These are phyloP conservation scores for Helarctos malayanus DNA, from an alignment of 2,797 vertebrate species.

Conservation along the genomic window DNA sequence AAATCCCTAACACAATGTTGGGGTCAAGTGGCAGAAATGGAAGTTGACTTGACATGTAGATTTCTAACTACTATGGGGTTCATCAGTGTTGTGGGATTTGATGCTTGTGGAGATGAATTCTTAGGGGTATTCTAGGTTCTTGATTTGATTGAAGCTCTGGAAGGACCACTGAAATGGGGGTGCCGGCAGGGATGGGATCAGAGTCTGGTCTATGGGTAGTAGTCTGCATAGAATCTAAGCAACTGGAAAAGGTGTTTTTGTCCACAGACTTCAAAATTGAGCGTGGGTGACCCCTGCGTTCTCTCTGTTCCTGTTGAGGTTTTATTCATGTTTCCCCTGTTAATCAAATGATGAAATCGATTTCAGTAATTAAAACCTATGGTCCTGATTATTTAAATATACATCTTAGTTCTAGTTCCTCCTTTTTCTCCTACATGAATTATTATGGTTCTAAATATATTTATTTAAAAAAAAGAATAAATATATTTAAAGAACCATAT, in stretches of 20 bases:
- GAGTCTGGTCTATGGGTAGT: not conserved
- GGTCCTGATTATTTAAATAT: not conserved
- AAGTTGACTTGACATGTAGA: not conserved
- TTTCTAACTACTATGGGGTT: not conserved
- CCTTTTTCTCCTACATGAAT: not conserved
- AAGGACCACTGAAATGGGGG: not conserved
- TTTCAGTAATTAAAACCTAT: constrained; percentile 6
- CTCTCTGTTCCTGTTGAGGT: not conserved
- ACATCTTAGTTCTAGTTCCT: not conserved
- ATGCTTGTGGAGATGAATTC: not conserved
- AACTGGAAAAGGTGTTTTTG: not conserved
- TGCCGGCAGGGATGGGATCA: not conserved
- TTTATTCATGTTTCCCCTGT: not conserved
- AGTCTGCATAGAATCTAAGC: not conserved
- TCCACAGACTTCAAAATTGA: not conserved
- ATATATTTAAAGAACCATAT: too few relatives aligned
- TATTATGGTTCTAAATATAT: not conserved
- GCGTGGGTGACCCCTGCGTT: not conserved
- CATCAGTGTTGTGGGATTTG: not conserved
- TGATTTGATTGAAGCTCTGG: not conserved
- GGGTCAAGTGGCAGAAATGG: not conserved
- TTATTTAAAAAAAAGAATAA: not conserved
- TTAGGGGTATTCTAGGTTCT: not conserved
- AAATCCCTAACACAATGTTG: not conserved
- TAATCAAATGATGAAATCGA: not conserved